A percentile compares a stretch with the other conserved stretches of the same genome.
Evolutionary conservation across 2,797 vertebrate genomes (phyloP).

Genomic region (Hemitrygon akajei): DNA sequence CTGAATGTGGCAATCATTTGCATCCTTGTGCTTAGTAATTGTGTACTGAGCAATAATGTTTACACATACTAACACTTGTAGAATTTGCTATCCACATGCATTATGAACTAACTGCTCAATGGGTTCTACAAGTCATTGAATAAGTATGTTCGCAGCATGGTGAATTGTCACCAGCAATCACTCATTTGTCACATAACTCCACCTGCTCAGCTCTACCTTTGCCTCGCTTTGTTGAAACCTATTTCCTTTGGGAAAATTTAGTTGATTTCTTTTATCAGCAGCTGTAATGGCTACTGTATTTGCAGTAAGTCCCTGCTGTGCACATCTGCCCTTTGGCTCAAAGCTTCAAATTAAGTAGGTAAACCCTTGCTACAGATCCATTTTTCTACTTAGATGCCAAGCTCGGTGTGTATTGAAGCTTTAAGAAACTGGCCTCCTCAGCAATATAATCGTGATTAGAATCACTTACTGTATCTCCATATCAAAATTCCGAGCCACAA

Average conservation of each 20-base stretch:
- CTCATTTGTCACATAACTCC: background rate
- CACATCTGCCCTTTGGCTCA: background rate
- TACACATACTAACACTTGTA: background rate
- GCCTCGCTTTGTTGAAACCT: slow-evolving; percentile 2
- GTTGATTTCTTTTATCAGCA: background rate
- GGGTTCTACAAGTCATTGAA: background rate
- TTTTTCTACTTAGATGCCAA: background rate
- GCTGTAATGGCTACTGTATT: slow-evolving; percentile 23
- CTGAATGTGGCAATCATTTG: background rate
- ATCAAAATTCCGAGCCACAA: slow-evolving; percentile 9
- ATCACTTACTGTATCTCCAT: background rate
- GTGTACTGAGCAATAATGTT: background rate
- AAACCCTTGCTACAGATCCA: background rate
- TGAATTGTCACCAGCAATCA: background rate
- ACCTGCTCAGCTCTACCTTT: background rate
- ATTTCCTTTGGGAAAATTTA: slow-evolving; percentile 29
- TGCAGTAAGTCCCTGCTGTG: slow-evolving; percentile 5
- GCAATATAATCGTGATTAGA: background rate
- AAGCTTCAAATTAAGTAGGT: background rate
- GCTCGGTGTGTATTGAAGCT: background rate
- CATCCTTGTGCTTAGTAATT: background rate
- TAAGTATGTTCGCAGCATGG: background rate
- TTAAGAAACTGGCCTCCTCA: background rate
- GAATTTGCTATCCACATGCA: background rate
- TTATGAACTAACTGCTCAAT: background rate